Evolutionary conservation across 2,113 vertebrate species (phyloP).

Genomic region (Salvelinus namaycush): DNA sequence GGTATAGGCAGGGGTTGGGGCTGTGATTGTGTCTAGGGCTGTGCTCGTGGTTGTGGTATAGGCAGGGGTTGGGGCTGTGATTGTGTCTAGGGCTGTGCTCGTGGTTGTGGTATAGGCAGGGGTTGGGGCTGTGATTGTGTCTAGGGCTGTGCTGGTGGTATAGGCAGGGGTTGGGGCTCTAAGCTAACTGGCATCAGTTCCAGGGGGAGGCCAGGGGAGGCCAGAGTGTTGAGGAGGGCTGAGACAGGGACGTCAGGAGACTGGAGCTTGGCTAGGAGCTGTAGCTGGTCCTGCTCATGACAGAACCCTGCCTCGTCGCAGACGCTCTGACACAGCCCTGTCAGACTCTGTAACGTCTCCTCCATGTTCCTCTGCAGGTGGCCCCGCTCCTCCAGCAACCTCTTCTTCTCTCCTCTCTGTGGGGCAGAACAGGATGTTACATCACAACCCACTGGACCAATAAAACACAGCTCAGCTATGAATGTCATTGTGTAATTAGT

Average conservation of each 20-base stretch:
- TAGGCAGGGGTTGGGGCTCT: too few species aligned
- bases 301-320: conserved; percentile 74
- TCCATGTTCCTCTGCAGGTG: conserved; percentile 85
- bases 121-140: too few species aligned
- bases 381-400: conserved; percentile 83
- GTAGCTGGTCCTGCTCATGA: conserved; percentile 83
- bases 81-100: too few species aligned
- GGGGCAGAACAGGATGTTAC: conserved; percentile 10
- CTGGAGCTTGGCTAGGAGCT: conserved; percentile 84
- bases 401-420: conserved; percentile 88
- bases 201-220: conserved; percentile 28
- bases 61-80: too few species aligned
- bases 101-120: too few species aligned
- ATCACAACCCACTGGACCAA: background rate
- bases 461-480: background rate
- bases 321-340: conserved; percentile 84
- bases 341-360: conserved; percentile 86
- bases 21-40: background rate
- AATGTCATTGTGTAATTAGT: too few species aligned
- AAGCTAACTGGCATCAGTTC: background rate
- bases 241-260: conserved; percentile 78
- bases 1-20: background rate
- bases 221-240: conserved; percentile 69
- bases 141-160: too few species aligned
- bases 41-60: background rate